phyloP scores from a whole-genome alignment of 2,797 vertebrate species.

The Siniperca undulata region DNA sequence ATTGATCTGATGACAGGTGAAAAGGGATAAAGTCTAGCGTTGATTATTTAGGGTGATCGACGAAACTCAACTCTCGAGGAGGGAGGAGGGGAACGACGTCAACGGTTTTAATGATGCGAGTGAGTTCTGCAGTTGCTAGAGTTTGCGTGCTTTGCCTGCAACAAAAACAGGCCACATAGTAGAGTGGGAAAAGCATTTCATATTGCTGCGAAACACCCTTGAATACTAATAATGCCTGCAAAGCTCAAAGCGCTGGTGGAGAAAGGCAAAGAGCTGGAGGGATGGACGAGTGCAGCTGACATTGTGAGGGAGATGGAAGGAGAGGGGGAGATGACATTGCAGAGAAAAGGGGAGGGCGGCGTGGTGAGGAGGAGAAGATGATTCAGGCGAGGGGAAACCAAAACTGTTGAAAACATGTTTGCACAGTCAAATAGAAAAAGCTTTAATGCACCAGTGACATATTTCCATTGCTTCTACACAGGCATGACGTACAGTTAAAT shows the following conservation, averaged over 20 bases:
- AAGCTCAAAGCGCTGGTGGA: conserved; percentile 74
- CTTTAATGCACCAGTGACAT: conserved; percentile 24
- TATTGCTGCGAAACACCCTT: conserved; percentile 72
- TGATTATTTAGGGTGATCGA: conserved; percentile 60
- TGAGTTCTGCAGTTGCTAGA: conserved; percentile 45
- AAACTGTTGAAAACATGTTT: conserved; percentile 76
- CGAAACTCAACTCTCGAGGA: conserved; percentile 47
- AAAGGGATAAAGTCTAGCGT: conserved; percentile 49
- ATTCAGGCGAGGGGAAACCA: conserved; percentile 59
- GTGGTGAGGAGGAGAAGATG: conserved; percentile 41
- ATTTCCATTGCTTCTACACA: conserved; percentile 43
- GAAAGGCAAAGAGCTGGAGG: conserved; percentile 72
- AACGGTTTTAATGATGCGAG: conserved; percentile 44
- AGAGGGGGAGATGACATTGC: conserved; percentile 76
- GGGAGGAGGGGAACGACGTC: conserved; percentile 17
- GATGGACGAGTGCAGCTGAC: conserved; percentile 78
- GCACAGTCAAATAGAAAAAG: conserved; percentile 47
- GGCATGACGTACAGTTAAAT: conserved; percentile 29
- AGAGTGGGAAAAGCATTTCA: conserved; percentile 70
- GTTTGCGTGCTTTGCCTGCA: conserved; percentile 45
- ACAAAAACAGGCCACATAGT: conserved; percentile 47
- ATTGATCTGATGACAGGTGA: conserved; percentile 68
- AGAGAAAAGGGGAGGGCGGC: conserved; percentile 50
- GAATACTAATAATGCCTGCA: conserved; percentile 81
- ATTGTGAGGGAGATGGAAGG: conserved; percentile 73